These are phyloP conservation scores for Whitmania pigra DNA, from an alignment of 1,140 invertebrate species.

Conservation along the genomic window DNA sequence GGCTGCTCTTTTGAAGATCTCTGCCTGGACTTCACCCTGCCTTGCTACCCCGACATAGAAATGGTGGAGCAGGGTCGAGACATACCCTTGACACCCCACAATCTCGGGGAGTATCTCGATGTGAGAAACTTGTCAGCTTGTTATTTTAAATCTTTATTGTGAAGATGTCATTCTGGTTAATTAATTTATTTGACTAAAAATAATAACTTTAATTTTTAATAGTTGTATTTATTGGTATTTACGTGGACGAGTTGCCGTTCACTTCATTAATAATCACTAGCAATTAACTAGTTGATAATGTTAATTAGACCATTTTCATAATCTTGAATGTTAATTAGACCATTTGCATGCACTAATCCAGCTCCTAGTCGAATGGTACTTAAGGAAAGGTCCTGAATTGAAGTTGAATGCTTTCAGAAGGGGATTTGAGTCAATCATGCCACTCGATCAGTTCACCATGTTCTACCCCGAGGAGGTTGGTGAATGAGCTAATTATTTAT, in stretches of 20 bases:
- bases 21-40: slow-evolving; percentile 83
- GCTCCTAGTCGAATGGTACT: slow-evolving; percentile 60
- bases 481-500: too few relatives aligned
- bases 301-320: too few relatives aligned
- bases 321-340: too few relatives aligned
- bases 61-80: slow-evolving; percentile 81
- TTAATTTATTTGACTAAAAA: too few relatives aligned
- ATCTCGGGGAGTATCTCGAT: slow-evolving; percentile 84
- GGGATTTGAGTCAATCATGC: slow-evolving; percentile 93
- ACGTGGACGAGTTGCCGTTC: too few relatives aligned
- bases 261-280: too few relatives aligned
- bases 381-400: slow-evolving; percentile 75
- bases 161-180: too few relatives aligned
- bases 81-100: slow-evolving; percentile 74
- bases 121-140: slow-evolving; percentile 44
- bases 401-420: slow-evolving; percentile 94
- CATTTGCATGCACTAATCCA: too few relatives aligned
- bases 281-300: too few relatives aligned
- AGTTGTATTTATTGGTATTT: too few relatives aligned
- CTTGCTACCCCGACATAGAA: slow-evolving; percentile 82
- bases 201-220: too few relatives aligned
- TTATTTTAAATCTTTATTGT: too few relatives aligned
- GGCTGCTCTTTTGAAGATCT: slow-evolving; percentile 78
- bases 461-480: slow-evolving; percentile 82
- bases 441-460: slow-evolving; percentile 67